Percentiles rank a stretch among this genome's conserved stretches.
Conservation (phyloP, 1,140 invertebrate genomes). For the Hyposmocoma kahamanoa region DNA sequence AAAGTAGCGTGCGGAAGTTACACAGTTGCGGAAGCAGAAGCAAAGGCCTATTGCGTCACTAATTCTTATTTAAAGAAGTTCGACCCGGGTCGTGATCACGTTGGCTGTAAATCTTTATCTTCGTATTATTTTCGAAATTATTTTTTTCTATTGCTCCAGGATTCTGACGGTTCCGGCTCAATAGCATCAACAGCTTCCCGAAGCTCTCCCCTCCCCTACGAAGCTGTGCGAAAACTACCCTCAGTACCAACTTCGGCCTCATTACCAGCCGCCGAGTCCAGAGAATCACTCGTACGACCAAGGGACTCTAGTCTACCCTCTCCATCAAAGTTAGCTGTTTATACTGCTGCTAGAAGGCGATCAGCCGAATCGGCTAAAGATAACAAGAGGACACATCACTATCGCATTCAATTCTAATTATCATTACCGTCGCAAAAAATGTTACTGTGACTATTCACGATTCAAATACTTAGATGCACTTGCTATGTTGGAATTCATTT, state of each 20-base stretch:
- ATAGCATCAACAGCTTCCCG: slow-evolving; percentile 59
- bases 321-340: slow-evolving; percentile 75
- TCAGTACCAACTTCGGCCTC: slow-evolving; percentile 70
- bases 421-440: no score
- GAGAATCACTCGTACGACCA: slow-evolving; percentile 63
- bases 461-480: no score
- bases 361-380: slow-evolving; percentile 74
- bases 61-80: no score
- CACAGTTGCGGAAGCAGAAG: no score
- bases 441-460: no score
- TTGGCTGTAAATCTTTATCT: no score
- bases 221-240: slow-evolving; percentile 78
- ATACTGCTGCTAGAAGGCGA: slow-evolving; percentile 71
- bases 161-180: slow-evolving; percentile 67
- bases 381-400: slow-evolving; percentile 75
- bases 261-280: slow-evolving; percentile 62
- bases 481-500: no score
- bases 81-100: no score
- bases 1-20: no score
- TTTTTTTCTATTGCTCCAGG: slow-evolving; percentile 57
- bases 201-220: slow-evolving; percentile 58
- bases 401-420: slow-evolving; percentile 80
- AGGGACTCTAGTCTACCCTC: slow-evolving; percentile 75
- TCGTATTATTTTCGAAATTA: no score
- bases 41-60: no score